Conservation (phyloP, 2,888 invertebrate species). For the Ctenicera cuprea region DNA sequence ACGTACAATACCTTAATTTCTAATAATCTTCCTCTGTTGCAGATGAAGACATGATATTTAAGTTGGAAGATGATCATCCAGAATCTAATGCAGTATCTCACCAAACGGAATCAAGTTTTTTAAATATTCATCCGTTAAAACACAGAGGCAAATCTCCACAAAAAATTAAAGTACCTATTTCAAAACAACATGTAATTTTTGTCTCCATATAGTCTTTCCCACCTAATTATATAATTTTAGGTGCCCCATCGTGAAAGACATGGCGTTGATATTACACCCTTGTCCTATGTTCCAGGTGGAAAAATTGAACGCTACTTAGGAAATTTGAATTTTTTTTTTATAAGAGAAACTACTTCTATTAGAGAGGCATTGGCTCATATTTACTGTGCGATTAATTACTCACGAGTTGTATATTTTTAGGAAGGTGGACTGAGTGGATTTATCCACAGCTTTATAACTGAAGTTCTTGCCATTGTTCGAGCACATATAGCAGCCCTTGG, state of each 20-base stretch:
- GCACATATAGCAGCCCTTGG: constrained; percentile 95
- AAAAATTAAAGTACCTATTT: constrained; percentile 63
- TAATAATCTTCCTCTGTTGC: constrained; percentile 37
- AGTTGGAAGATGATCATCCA: constrained; percentile 85
- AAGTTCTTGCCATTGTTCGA: constrained; percentile 93
- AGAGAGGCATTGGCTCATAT: constrained; percentile 77
- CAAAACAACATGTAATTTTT: constrained; percentile 25
- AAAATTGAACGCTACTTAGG: constrained; percentile 89
- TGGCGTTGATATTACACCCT: constrained; percentile 88
- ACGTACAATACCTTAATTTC: background rate
- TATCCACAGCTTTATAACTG: constrained; percentile 94
- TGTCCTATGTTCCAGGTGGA: constrained; percentile 86
- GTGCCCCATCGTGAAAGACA: constrained; percentile 61
- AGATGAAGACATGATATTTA: constrained; percentile 90
- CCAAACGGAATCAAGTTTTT: constrained; percentile 15
- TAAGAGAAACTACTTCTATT: constrained; percentile 94
- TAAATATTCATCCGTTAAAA: constrained; percentile 70
- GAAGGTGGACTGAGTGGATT: constrained; percentile 95
- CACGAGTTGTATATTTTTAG: constrained; percentile 68
- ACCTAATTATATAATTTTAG: constrained; percentile 14
- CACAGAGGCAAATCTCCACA: constrained; percentile 76
- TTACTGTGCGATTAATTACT: constrained; percentile 20
- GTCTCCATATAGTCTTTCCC: background rate
- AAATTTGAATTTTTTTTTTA: constrained; percentile 95
- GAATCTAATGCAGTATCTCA: constrained; percentile 65